Conservation (phyloP, 1,140 invertebrate genomes). For the Pectinophora gossypiella region DNA sequence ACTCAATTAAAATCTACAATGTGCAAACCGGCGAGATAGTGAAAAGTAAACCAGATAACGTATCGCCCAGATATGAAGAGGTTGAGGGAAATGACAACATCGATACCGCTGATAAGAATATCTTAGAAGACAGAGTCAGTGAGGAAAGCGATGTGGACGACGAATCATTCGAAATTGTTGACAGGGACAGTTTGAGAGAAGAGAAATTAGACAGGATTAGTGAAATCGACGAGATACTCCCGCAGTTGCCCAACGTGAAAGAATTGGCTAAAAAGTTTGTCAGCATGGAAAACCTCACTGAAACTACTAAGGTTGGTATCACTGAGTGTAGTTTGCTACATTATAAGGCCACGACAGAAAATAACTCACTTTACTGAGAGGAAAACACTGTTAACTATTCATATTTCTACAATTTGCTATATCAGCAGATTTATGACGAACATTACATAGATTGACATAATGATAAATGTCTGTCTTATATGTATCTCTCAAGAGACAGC, state of each 20-base stretch:
- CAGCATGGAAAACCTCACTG: conserved; percentile 57
- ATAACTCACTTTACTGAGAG: no score
- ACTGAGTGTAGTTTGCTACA: no score
- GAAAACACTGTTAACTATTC: no score
- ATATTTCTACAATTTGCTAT: no score
- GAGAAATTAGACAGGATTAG: conserved; percentile 29
- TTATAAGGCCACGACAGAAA: no score
- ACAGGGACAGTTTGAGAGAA: conserved; percentile 25
- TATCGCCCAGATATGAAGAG: conserved; percentile 52
- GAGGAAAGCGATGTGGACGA: conserved; percentile 26
- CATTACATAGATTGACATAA: no score
- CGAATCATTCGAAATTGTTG: conserved; percentile 18
- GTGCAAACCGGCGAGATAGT: conserved; percentile 69
- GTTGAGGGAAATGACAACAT: conserved; percentile 52
- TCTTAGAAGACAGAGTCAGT: conserved; percentile 40
- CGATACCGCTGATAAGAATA: conserved; percentile 53
- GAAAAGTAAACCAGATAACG: conserved; percentile 54
- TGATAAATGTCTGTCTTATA: no score
- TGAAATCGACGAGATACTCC: conserved; percentile 44
- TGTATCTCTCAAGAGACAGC: no score
- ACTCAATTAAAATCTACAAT: conserved; percentile 73
- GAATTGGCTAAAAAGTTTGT: conserved; percentile 69
- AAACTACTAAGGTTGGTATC: conserved; percentile 57
- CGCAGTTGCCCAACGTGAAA: conserved; percentile 66
- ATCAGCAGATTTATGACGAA: no score